A percentile compares a stretch with the other conserved stretches of the same genome.
Evolutionary conservation across 2,888 invertebrate genomes (phyloP).

Genomic region (Brachynemurus nebulosus): DNA sequence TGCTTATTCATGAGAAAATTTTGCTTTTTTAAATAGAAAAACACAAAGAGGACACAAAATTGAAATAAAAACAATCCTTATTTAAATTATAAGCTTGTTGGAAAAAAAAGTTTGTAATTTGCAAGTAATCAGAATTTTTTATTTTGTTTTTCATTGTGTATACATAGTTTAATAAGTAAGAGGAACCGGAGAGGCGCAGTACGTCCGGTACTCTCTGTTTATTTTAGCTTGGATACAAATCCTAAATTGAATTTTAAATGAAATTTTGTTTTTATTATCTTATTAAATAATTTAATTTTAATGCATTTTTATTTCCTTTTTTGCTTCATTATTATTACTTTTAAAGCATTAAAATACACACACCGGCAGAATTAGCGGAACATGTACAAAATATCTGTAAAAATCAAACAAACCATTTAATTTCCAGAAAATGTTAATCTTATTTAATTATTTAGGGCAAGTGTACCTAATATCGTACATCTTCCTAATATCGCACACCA

Average conservation of each 20-base stretch:
- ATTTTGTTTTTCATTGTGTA: neutral
- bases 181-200: neutral
- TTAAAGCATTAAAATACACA: too few species aligned
- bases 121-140: slow-evolving; percentile 2
- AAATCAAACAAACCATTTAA: too few species aligned
- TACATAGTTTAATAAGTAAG: neutral
- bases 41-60: slow-evolving; percentile 27
- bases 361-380: too few species aligned
- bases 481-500: too few species aligned
- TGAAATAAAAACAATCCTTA: slow-evolving; percentile 29
- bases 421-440: too few species aligned
- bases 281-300: neutral
- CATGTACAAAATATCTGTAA: too few species aligned
- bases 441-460: too few species aligned
- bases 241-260: slow-evolving; percentile 1
- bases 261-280: neutral
- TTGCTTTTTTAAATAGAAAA: slow-evolving; percentile 30
- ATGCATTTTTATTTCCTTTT: too few species aligned
- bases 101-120: slow-evolving; percentile 2
- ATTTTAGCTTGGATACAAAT: too few species aligned
- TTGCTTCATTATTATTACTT: too few species aligned
- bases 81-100: slow-evolving; percentile 24
- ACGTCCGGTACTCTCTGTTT: too few species aligned
- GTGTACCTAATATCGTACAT: too few species aligned
- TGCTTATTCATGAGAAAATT: slow-evolving; percentile 30